Evolutionary conservation across 1,140 invertebrate genomes (phyloP).

Genomic region (Prorops nasuta): DNA sequence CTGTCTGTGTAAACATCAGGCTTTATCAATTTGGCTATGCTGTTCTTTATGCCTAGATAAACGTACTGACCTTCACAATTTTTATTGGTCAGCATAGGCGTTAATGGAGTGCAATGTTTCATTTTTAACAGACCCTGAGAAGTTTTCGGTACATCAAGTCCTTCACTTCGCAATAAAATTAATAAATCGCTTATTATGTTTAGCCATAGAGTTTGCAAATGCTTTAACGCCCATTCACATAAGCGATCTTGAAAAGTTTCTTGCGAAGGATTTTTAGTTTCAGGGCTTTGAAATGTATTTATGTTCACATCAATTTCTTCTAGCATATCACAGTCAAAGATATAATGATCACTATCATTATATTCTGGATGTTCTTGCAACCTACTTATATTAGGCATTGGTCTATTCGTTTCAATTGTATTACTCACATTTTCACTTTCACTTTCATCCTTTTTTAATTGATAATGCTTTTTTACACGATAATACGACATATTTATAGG

Average conservation of each 20-base stretch:
- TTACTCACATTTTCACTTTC: too few species aligned
- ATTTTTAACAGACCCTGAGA: neutral
- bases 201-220: neutral
- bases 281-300: neutral
- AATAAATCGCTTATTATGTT: neutral
- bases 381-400: too few species aligned
- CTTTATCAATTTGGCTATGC: neutral
- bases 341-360: too few species aligned
- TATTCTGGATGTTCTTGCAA: too few species aligned
- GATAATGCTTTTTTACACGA: too few species aligned
- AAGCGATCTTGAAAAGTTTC: too few species aligned
- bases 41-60: neutral
- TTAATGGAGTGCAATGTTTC: neutral
- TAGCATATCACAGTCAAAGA: neutral
- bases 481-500: too few species aligned
- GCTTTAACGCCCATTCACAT: neutral
- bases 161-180: neutral
- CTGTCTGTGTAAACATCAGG: neutral
- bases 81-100: neutral
- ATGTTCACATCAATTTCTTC: neutral
- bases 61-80: neutral
- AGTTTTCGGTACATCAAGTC: neutral
- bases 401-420: neutral
- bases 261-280: too few species aligned
- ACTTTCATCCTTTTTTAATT: too few species aligned